Base-by-base conservation (phyloP, 2,888 invertebrate species). In the Euspilapteryx auroguttella region DNA sequence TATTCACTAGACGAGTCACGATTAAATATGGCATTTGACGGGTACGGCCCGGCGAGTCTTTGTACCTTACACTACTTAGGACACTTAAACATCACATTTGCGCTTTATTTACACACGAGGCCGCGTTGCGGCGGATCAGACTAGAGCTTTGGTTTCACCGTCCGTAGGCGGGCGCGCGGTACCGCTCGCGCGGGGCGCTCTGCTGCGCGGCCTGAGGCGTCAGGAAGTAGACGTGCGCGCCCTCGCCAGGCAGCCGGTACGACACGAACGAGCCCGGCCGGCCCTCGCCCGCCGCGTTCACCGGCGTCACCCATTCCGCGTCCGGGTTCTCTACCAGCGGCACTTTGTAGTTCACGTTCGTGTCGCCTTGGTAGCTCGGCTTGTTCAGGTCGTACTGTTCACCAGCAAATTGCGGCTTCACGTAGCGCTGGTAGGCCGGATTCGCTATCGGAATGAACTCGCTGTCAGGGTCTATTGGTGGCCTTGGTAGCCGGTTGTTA, bases 161-260 rank as follows among this genome's bases (percentile, higher is more conserved):
- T 45, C 71, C 68, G 56, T 65, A 68, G 36, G 58, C 65, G 40
- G 59, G 58, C 37, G 58, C 30, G 31, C 73, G 46, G 50, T 65
- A 68, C 39, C 68, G 45, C 31, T 65, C 58, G 24, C 64, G 45
- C 32, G 28, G 27, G 8, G 27, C 20, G 7, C 53, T 41, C 29
- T 49, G 49, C 31, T 45, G 44, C 30, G 66, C 75, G 12, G 81
- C 77, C 44, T 86, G 86, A 2, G 88, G 87, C 31, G 87, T 87
- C 33, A 87, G 62, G 68, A 88, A 88, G 52, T 87, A 88, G 44
- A 87, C 86, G 57, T 87, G 88, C 0, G 87, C 87, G 7, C 86
- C 85, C 40, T 86, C 86, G 1, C 87, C 87, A 1, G 88, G 87
- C 32, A 87, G 62, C 41, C 82, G 68, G 55, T 87, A 88, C 7